phyloP scores from a whole-genome alignment of 2,113 vertebrate genomes.

The Pungitius pungitius region DNA sequence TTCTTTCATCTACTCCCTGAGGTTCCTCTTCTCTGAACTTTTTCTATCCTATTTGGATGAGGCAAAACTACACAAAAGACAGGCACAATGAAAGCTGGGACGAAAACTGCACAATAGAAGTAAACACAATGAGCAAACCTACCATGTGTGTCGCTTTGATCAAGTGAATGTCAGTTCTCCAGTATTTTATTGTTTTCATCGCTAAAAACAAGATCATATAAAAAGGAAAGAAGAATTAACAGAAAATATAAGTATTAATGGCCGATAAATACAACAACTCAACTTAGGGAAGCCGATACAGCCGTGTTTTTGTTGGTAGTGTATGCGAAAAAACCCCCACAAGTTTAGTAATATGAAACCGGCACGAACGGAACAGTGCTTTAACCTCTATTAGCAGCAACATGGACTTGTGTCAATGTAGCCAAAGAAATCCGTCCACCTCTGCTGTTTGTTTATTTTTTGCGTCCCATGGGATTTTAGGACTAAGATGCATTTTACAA shows the following conservation, averaged over 20 bases:
- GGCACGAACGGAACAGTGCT: not conserved
- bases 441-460: too few relatives aligned
- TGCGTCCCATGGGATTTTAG: not conserved
- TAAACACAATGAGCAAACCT: slow-evolving; percentile 24
- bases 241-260: not conserved
- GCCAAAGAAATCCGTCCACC: too few relatives aligned
- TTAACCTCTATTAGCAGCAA: too few relatives aligned
- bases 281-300: not conserved
- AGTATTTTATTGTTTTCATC: not conserved
- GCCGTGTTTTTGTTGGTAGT: not conserved
- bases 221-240: not conserved
- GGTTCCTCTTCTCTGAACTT: slow-evolving; percentile 55
- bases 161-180: not conserved
- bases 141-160: not conserved
- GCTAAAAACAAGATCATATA: slow-evolving; percentile 4
- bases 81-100: slow-evolving; percentile 15
- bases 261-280: not conserved
- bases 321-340: not conserved
- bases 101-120: slow-evolving; percentile 35
- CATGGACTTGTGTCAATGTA: not conserved
- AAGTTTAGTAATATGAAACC: not conserved
- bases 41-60: slow-evolving; percentile 55
- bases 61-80: slow-evolving; percentile 44
- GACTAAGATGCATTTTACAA: not conserved
- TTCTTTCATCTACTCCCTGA: slow-evolving; percentile 69